phyloP scores from a whole-genome alignment of 2,888 invertebrate species.

The Eristalinus aeneus region DNA sequence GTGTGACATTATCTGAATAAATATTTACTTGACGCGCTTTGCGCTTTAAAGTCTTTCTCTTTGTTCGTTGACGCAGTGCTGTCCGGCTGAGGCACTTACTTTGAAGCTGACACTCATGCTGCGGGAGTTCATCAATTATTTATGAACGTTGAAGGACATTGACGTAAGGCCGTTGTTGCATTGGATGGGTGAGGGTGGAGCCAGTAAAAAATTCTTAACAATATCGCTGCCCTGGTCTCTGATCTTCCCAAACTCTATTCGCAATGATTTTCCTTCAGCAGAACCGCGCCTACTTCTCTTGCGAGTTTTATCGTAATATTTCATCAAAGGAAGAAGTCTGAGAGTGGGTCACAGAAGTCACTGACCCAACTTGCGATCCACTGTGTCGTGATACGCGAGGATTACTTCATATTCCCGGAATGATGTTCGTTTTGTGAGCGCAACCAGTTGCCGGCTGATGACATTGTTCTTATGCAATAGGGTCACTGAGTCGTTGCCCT shows the following conservation, averaged over 20 bases:
- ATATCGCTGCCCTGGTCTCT: neutral
- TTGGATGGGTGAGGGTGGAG: neutral
- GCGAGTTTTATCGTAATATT: neutral
- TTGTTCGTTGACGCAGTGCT: neutral
- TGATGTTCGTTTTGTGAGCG: too few relatives aligned
- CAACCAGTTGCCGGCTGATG: too few relatives aligned
- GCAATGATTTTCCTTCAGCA: neutral
- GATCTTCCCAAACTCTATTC: neutral
- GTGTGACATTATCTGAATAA: slow-evolving; percentile 56
- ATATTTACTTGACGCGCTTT: slow-evolving; percentile 38
- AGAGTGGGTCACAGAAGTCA: neutral
- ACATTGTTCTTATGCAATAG: too few relatives aligned
- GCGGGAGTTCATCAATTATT: neutral
- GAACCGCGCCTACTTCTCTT: neutral
- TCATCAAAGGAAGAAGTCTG: neutral
- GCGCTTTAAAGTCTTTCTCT: slow-evolving; percentile 1
- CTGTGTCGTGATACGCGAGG: neutral
- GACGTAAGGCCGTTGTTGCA: neutral
- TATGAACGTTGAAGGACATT: neutral
- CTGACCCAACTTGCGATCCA: neutral
- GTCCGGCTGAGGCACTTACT: neutral
- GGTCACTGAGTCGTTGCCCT: neutral
- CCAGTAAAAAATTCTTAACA: neutral
- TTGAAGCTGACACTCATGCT: neutral
- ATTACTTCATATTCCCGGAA: neutral